A percentile compares a stretch with the other conserved stretches of the same genome.
phyloP scores from a whole-genome alignment of 2,113 vertebrate genomes.

The Gavia stellata region DNA sequence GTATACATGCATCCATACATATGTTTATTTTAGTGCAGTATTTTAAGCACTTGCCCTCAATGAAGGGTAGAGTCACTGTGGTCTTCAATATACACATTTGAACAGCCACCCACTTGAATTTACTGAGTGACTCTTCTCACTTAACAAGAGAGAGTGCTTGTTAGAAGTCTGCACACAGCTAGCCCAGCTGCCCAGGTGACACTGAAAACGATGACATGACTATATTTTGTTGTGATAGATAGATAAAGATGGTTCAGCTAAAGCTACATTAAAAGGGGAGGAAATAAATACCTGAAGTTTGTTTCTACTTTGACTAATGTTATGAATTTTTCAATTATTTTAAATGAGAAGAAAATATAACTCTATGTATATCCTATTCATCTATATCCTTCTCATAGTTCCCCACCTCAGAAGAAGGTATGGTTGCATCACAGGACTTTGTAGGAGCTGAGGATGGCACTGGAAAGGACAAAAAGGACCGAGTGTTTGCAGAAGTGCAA shows the following conservation, averaged over 20 bases:
- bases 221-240: not conserved
- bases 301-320: not conserved
- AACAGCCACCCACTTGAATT: not conserved
- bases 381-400: not conserved
- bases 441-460: not conserved
- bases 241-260: not conserved
- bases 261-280: not conserved
- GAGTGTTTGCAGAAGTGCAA: not conserved
- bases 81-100: not conserved
- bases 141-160: not conserved
- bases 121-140: not conserved
- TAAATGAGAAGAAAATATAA: not conserved
- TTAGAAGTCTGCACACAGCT: not conserved
- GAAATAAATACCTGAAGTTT: not conserved
- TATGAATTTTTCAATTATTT: not conserved
- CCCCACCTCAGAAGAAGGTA: not conserved
- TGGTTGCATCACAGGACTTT: not conserved
- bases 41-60: not conserved
- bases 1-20: not conserved
- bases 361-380: not conserved
- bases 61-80: not conserved
- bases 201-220: not conserved
- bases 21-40: not conserved
- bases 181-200: not conserved
- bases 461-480: not conserved